Evolutionary conservation across 2,113 vertebrate genomes (phyloP).

Genomic region (Rhadina sibilatrix): DNA sequence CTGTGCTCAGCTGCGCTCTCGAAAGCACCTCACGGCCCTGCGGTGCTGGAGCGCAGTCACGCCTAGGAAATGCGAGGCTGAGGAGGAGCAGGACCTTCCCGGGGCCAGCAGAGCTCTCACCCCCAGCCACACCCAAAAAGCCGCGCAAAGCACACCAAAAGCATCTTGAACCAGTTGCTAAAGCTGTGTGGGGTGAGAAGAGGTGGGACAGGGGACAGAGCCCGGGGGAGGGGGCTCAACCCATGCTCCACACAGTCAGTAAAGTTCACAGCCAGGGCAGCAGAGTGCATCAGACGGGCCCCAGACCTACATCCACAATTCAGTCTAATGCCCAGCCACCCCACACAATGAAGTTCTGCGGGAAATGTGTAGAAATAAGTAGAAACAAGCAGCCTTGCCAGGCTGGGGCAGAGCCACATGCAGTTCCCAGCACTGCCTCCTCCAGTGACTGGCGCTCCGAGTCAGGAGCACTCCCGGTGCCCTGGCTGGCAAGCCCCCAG

Average conservation of each 20-base stretch:
- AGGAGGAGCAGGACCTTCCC: not conserved
- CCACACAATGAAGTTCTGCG: not conserved
- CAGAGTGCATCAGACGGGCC: not conserved
- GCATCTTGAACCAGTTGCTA: not conserved
- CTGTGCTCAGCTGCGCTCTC: not conserved
- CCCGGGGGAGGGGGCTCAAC: not conserved
- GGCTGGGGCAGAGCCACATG: not conserved
- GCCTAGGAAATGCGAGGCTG: not conserved
- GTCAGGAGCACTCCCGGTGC: not conserved
- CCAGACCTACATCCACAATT: not conserved
- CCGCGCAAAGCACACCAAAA: not conserved
- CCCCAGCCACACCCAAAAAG: not conserved
- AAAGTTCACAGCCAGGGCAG: not conserved
- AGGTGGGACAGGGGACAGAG: not conserved
- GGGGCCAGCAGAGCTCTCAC: not conserved
- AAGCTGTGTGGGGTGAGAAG: not conserved
- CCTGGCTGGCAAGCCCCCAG: not conserved
- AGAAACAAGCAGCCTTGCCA: not conserved
- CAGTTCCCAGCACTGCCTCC: not conserved
- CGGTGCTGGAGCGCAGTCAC: accelerated
- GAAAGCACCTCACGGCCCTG: not conserved
- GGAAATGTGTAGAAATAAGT: not conserved
- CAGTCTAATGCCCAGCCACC: not conserved
- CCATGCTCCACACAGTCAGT: accelerated
- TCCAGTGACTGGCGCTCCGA: not conserved